Percentiles rank a stretch among this genome's conserved stretches.
These are phyloP conservation scores for Mantis religiosa DNA, from an alignment of 2,888 invertebrate species.

Conservation along the genomic window DNA sequence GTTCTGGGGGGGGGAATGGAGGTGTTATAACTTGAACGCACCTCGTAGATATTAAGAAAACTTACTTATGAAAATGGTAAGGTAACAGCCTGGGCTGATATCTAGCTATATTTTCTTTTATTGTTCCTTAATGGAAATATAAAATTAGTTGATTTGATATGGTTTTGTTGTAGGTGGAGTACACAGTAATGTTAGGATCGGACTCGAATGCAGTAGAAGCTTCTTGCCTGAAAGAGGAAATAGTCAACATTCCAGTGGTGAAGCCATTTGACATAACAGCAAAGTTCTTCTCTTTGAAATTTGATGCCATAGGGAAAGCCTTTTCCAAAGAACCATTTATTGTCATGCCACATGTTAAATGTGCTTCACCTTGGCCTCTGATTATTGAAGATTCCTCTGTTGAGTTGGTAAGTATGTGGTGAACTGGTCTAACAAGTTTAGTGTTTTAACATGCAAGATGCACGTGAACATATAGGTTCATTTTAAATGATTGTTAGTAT, in stretches of 20 bases:
- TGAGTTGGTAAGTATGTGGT: slow-evolving; percentile 50
- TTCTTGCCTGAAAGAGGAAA: slow-evolving; percentile 57
- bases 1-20: no score
- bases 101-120: no score
- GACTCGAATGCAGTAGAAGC: slow-evolving; percentile 40
- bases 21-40: no score
- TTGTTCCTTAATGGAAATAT: no score
- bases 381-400: slow-evolving; percentile 60
- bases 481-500: no score
- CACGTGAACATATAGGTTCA: no score
- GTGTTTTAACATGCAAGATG: no score
- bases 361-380: slow-evolving; percentile 67
- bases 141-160: neutral
- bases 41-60: no score
- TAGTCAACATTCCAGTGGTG: slow-evolving; percentile 57
- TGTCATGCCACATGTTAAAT: slow-evolving; percentile 64
- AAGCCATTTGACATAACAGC: slow-evolving; percentile 68
- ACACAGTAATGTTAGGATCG: slow-evolving; percentile 37
- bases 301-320: slow-evolving; percentile 61
- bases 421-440: no score
- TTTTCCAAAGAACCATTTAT: slow-evolving; percentile 65
- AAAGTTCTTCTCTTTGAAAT: slow-evolving; percentile 60
- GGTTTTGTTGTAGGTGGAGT: slow-evolving; percentile 39
- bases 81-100: no score
- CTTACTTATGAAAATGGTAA: no score